Evolutionary conservation across 2,888 invertebrate genomes (phyloP), one percentile per base, ranked within the genome.

Genomic region (Apamea crenata): DNA sequence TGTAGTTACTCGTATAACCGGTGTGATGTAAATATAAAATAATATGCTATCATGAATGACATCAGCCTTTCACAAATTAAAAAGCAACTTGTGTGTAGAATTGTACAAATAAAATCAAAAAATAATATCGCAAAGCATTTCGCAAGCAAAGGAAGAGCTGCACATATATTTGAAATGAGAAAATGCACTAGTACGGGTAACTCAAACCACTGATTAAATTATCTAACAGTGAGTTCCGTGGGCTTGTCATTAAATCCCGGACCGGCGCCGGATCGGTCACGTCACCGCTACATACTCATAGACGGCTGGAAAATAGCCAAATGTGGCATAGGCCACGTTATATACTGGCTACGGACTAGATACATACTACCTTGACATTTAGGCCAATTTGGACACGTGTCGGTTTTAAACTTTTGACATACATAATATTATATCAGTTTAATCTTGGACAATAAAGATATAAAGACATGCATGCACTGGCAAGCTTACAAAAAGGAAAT

Each of bases 291-390:
- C 36, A 36, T 36, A 36, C 36, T 36, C 81, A 81, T 79, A 83
- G 84, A 69, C 72, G 59, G 72, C 88, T 89, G 89, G 89, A 89
- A 74, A 73, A 83, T 78, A 83, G 90, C 89, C 89, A 89, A 89
- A 88, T 78, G 83, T 87, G 81, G 87, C 74, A 36, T 77, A 81
- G 75, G 71, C 84, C 74, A 76, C 73, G 73, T 79, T 85, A 87
- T 87, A 61, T 83, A 85, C 83, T 81, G 82, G 76, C 81, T 83
- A 74, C 87, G 79, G 76, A 83, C 77, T 77, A 78, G 78, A 88
- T 87, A 80, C 76, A 74, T 82, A 80, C 63, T 83, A 78, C 88
- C 89, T 89, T 89, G 89, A 89, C 89, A 88, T 89, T 89, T 87
- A 70, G 63, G 50, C 50, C 72, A 76, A 77, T 87, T 84, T 87